Evolutionary conservation across 2,113 vertebrate genomes (phyloP), one percentile per base, ranked within the genome.

Genomic region (Colossoma macropomum): DNA sequence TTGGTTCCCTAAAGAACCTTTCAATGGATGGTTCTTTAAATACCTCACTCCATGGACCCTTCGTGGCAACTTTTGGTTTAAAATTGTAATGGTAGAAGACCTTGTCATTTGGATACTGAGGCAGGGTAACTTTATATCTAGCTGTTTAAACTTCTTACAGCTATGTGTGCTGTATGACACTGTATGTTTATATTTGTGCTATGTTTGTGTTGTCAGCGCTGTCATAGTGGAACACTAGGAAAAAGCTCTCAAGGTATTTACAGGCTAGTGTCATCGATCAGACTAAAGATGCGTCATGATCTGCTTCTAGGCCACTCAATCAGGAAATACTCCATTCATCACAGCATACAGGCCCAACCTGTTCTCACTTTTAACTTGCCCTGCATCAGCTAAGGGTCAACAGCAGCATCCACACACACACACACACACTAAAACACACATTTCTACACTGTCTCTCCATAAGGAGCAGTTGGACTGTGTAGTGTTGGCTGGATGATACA

Each of bases 301-400:
- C 28, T 38, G 63, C 34, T 38, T 65, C 59, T 16, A 65, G 75
- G n/a, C 34, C 48, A 56, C 75, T 78, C 59, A 56, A 78, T 84
- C 72, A 73, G 68, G 63, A 76, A 54, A 84, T 66, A 79, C 21
- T 63, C 69, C 56, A 84, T 78, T 84, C 56, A 84, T 84, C 82
- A 84, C 56, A 4, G 66, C 41, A 77, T 50, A 84, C 75, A 41
- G 75, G 52, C 71, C 21, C 82, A 84, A 79, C 75, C 82, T 78
- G 82, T 48, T 73, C 60, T 69, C 66, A 78, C 65, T 77, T 69
- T 75, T 63, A 77, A 38, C 34, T 27, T 21, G 63, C 60, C 75
- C 38, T 71, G 45, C 50, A 73, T 68, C 77, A 70, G 82, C 48
- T 77, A 84, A 73, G 82, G 75, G 82, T 84, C 77, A 78, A 84